Evolutionary conservation across 2,888 invertebrate genomes (phyloP).

Genomic region (Acrobasis suavella): DNA sequence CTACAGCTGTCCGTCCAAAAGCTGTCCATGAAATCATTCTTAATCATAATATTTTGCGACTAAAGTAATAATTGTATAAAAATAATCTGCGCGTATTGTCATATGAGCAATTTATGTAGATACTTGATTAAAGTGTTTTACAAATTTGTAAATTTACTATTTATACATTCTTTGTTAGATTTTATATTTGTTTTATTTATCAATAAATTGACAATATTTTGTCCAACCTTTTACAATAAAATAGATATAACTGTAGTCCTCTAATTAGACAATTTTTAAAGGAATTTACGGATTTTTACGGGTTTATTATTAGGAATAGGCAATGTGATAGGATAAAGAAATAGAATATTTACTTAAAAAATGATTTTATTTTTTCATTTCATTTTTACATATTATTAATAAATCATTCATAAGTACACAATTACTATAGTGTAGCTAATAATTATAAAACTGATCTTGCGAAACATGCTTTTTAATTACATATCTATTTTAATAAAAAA

Average conservation of each 20-base stretch:
- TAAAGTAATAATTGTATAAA: background rate
- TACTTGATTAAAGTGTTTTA: slow-evolving; percentile 3
- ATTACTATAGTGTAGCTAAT: slow-evolving; percentile 48
- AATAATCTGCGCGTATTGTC: background rate
- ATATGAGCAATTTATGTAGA: background rate
- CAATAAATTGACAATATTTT: background rate
- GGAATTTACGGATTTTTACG: slow-evolving; percentile 18
- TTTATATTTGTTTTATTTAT: slow-evolving; percentile 1
- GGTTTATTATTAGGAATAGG: slow-evolving; percentile 17
- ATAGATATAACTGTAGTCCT: background rate
- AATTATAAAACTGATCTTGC: slow-evolving; percentile 41
- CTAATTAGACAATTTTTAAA: background rate
- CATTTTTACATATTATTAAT: slow-evolving; percentile 49
- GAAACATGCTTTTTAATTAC: slow-evolving; percentile 34
- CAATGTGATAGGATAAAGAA: slow-evolving; percentile 10
- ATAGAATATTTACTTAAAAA: slow-evolving; percentile 44
- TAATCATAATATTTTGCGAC: background rate
- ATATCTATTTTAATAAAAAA: slow-evolving; percentile 10
- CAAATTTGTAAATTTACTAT: slow-evolving; percentile 11
- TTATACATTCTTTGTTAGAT: slow-evolving; percentile 13
- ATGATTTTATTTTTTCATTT: slow-evolving; percentile 52
- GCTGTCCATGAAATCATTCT: slow-evolving; percentile 32
- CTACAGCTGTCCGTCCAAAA: slow-evolving; percentile 39
- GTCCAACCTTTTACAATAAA: background rate
- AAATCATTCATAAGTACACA: slow-evolving; percentile 49